Base-by-base conservation (phyloP, 2,113 vertebrate species). In the Callospermophilus lateralis region DNA sequence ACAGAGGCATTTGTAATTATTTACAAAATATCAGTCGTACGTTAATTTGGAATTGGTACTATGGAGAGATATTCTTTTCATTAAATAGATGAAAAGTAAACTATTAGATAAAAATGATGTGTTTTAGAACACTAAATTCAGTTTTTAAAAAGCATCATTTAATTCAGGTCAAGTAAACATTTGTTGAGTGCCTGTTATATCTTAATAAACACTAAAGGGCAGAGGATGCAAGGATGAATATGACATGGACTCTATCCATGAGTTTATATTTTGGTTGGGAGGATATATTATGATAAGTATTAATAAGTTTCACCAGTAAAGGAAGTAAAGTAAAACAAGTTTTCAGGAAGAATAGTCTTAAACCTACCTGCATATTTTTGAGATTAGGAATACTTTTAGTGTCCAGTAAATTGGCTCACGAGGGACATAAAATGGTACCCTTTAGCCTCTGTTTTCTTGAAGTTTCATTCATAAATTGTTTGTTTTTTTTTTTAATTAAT, bases 401-500 rank as follows among this genome's bases (percentile, higher is more conserved):
- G 85, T 55, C n/a, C 53, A 67, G 55, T 85, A 84, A 84, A 30
- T 42, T 93, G 84, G 17, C 45, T 76, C 0, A 45, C 24, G 42
- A 83, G 30, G 63, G 73, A n/a, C 32, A 70, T 48, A 90, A 72
- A 93, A 58, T 86, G 63, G 39, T 85, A 34, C 74, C 61, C 34
- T 94, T 73, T 80, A 86, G 80, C 72, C 42, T 34, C 53, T 95
- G 20, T 83, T 84, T 97, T 90, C 48, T 28, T 97, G 73, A 74
- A 74, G 78, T 39, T 84, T 72, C 53, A 74, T 70, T 92, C 51
- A 39, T 83, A 94, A 85, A 90, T 90, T 95, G 32, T 89, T 95
- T 85, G 16, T 12, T 72, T 86, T 94, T 72, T 86, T 94, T 94
- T 97, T 95, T n/a, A 88, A 85, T 81, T 86, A 48, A 96, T 53